Conservation (phyloP, 2,888 invertebrate genomes). For the Lochmaea capreae region DNA sequence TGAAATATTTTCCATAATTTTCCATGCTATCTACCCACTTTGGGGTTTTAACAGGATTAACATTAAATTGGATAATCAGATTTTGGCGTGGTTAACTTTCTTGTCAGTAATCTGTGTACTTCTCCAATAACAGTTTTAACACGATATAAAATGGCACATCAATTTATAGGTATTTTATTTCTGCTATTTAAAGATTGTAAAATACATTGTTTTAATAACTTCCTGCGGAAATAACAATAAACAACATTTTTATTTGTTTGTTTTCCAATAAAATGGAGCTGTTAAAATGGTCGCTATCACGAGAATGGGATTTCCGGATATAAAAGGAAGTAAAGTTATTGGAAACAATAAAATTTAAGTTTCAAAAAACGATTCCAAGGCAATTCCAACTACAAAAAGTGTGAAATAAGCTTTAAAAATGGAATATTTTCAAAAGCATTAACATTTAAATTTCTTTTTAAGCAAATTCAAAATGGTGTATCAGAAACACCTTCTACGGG, state of each 20-base stretch:
- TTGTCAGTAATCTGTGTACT: conserved; percentile 12
- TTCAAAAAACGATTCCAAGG: not conserved
- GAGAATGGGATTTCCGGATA: not conserved
- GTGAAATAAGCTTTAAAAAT: too few species aligned
- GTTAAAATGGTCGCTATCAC: not conserved
- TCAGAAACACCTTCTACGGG: too few species aligned
- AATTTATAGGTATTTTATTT: not conserved
- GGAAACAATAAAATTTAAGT: not conserved
- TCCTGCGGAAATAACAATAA: not conserved
- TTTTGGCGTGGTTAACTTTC: not conserved
- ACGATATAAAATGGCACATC: not conserved
- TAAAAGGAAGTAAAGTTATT: not conserved
- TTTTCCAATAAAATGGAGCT: not conserved
- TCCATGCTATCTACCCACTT: conserved; percentile 7
- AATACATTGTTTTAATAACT: not conserved
- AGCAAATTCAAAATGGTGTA: too few species aligned
- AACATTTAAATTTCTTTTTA: too few species aligned
- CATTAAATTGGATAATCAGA: conserved; percentile 10
- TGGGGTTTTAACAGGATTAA: not conserved
- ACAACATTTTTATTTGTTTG: conserved; percentile 1
- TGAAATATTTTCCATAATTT: not conserved
- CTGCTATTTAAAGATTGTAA: too few species aligned
- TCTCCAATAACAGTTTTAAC: conserved; percentile 13
- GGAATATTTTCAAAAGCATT: too few species aligned
- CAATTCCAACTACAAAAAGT: too few species aligned